Percentiles rank a stretch among this genome's conserved stretches.
These are phyloP conservation scores for Pterocles orientalis DNA, from an alignment of 2,113 vertebrate species.

Conservation along the genomic window DNA sequence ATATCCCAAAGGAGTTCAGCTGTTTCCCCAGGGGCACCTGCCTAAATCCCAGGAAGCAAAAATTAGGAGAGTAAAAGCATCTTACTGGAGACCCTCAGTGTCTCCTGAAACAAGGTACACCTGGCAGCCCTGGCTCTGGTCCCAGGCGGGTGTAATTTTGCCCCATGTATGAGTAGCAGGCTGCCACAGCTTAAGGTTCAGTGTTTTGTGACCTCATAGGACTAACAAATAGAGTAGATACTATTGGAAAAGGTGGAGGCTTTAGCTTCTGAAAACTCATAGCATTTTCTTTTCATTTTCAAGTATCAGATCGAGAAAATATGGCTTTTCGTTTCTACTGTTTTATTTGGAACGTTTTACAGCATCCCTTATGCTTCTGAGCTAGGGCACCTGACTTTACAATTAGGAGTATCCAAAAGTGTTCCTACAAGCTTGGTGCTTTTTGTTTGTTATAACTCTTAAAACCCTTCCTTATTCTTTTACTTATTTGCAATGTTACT, in stretches of 20 bases:
- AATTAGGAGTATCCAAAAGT: neutral
- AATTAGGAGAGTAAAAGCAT: neutral
- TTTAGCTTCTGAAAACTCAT: neutral
- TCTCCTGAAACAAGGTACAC: neutral
- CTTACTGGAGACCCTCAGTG: neutral
- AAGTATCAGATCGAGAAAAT: neutral
- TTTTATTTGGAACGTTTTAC: neutral
- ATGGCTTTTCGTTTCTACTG: neutral
- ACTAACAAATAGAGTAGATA: neutral
- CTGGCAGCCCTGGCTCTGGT: neutral
- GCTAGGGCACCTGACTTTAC: neutral
- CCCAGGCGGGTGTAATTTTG: constrained; percentile 9
- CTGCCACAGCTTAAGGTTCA: neutral
- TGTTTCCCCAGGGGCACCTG: neutral
- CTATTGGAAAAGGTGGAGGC: neutral
- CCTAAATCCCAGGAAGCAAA: neutral
- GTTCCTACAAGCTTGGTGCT: neutral
- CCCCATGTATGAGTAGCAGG: neutral
- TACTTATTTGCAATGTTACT: neutral
- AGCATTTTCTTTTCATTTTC: neutral
- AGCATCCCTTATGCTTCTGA: neutral
- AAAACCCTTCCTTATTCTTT: neutral
- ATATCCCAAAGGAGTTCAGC: neutral
- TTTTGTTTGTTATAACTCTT: neutral
- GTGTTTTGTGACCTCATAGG: neutral